Percentiles rank a stretch among this genome's conserved stretches.
Evolutionary conservation across 53 echinoderm and acorn worm genomes (phyloP).

Genomic region (Zoroaster sp.): DNA sequence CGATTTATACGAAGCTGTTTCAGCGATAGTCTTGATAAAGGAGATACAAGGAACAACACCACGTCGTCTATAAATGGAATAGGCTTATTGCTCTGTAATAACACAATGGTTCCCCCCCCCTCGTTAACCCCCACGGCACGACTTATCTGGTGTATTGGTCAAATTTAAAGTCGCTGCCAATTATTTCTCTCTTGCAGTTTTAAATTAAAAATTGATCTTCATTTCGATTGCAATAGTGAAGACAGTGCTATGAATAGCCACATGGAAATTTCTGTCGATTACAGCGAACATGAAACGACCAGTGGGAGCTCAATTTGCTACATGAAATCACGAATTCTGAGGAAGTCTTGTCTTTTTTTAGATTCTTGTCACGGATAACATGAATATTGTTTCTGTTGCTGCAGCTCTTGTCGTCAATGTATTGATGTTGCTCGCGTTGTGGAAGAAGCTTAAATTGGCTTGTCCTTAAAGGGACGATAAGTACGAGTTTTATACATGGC

Average conservation of each 20-base stretch:
- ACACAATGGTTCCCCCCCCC: not conserved
- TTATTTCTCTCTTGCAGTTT: not conserved
- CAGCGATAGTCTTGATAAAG: not conserved
- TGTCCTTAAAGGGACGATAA: too few relatives aligned
- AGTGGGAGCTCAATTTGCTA: not conserved
- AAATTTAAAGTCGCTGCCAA: not conserved
- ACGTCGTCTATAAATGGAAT: not conserved
- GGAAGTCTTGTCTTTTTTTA: too few relatives aligned
- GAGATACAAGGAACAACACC: not conserved
- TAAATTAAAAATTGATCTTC: not conserved
- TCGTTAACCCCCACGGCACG: not conserved
- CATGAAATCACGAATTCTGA: too few relatives aligned
- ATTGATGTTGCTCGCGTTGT: not conserved
- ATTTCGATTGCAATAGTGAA: not conserved
- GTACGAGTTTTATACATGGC: too few relatives aligned
- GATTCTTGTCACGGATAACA: too few relatives aligned
- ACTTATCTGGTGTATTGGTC: not conserved
- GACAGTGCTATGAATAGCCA: not conserved
- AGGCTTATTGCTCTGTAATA: not conserved
- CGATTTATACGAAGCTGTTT: not conserved
- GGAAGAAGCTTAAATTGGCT: not conserved
- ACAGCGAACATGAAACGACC: not conserved
- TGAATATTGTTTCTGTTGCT: too few relatives aligned
- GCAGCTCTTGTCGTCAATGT: too few relatives aligned
- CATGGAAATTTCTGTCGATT: not conserved